Conservation (phyloP, 2,797 vertebrate genomes). For the Oreochromis mossambicus region DNA sequence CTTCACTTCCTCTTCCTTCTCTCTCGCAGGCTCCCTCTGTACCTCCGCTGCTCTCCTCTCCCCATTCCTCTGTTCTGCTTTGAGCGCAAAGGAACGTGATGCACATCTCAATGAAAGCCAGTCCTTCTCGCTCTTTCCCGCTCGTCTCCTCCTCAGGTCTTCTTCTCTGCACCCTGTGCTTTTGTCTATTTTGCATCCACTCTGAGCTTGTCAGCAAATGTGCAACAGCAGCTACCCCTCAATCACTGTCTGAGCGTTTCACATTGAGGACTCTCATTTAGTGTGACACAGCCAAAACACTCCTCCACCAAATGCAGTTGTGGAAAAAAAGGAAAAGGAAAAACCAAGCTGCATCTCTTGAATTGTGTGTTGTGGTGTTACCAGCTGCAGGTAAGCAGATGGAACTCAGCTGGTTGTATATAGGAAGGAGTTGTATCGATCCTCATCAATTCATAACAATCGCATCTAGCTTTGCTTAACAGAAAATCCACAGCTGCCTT, state of each 20-base stretch:
- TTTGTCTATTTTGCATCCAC: background rate
- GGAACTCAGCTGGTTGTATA: background rate
- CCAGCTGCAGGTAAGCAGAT: background rate
- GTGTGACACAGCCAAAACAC: background rate
- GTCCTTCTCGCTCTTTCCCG: slow-evolving; percentile 1
- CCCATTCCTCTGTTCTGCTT: slow-evolving; percentile 9
- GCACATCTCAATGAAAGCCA: slow-evolving; percentile 48
- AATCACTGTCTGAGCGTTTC: background rate
- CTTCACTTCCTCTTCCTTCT: background rate
- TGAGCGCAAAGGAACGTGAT: slow-evolving; percentile 58
- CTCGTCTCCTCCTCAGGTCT: background rate
- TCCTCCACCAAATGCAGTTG: background rate
- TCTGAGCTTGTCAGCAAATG: background rate
- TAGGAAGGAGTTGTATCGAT: slow-evolving; percentile 10
- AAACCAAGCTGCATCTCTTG: background rate
- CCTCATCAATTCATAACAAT: slow-evolving; percentile 14
- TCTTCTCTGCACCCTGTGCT: background rate
- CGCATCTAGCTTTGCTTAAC: slow-evolving; percentile 27
- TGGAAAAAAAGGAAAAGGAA: background rate
- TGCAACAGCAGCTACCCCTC: background rate
- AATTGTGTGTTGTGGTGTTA: background rate
- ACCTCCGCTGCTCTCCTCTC: background rate
- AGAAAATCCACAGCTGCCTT: slow-evolving; percentile 16
- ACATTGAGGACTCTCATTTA: background rate
- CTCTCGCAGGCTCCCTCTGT: background rate